Base-by-base conservation (phyloP, 2,797 vertebrate species). In the Aldrovandia affinis region DNA sequence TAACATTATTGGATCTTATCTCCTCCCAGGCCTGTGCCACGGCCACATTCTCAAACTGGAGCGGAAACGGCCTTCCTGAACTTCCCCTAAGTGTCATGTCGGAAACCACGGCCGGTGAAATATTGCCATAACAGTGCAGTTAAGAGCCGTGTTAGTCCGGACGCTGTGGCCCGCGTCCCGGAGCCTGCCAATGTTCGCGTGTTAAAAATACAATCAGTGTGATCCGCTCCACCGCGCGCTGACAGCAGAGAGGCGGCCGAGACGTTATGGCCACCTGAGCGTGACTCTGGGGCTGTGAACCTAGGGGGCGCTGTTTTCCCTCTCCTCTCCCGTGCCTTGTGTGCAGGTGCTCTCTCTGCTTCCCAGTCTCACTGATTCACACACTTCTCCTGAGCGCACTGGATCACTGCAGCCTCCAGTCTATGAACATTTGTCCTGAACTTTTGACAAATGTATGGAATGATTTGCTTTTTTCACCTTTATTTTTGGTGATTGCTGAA, bases 191-290 rank as follows among this genome's bases (percentile, higher is more conserved):
- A 70, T 70, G 33, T 75, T 44, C 44, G 22, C 10, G 20, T 44
- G 44, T 44, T 75, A 75, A 44, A 73, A 42, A 75, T 42, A 75
- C 30, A 75, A 75, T 42, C 36, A 42, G 18, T 75, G 22, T 18
- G 18, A 42, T 75, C 18, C 3, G 36, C 39, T 44, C 44, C 39
- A 22, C 39, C 44, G 39, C 70, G 36, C 14, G 39, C 39, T 75
- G 70, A 42, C 22, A 75, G 39, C 44, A 9, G 36, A 42, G 36
- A 75, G 70, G 36, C 39, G 85, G 85, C 83, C 86, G 85, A 83
- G 85, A 84, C 80, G 86, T 84, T 82, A 86, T 44, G 85, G 79
- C 65, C 78, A 84, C 83, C 86, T 88, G 83, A 78, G 85, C 86
- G 61, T 88, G 87, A 86, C 83, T 61, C 14, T 86, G 87, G 81